These are phyloP conservation scores for Coendou prehensilis DNA, from an alignment of 2,797 vertebrate species.

Conservation along the genomic window DNA sequence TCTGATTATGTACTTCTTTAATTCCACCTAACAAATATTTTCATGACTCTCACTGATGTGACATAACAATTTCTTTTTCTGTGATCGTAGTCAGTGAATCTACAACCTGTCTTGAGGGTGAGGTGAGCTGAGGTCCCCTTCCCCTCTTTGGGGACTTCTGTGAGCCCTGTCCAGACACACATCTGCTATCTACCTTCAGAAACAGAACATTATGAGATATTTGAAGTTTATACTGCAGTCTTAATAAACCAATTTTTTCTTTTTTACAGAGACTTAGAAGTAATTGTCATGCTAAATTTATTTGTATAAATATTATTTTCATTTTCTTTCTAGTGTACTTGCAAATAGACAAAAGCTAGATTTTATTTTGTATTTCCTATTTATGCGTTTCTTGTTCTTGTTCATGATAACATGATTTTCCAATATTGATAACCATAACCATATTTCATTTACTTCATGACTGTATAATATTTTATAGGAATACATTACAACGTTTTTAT, in stretches of 20 bases:
- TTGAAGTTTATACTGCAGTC: background rate
- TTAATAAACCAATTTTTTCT: background rate
- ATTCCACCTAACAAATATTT: background rate
- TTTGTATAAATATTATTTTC: background rate
- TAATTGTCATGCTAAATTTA: background rate
- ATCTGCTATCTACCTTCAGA: background rate
- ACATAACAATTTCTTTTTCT: background rate
- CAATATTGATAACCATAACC: background rate
- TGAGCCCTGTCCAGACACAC: background rate
- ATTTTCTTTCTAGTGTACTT: background rate
- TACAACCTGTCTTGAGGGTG: too few relatives aligned
- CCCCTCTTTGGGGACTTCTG: background rate
- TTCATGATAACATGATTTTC: slow-evolving; percentile 17
- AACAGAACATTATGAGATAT: background rate
- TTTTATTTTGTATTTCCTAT: background rate
- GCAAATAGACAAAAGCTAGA: background rate
- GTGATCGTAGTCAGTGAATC: background rate
- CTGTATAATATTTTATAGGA: background rate
- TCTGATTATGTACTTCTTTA: background rate
- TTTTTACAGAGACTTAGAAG: background rate
- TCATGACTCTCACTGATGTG: background rate
- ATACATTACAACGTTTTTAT: background rate
- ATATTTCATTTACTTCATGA: background rate
- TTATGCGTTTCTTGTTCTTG: background rate
- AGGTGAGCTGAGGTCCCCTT: background rate